phyloP scores from a whole-genome alignment of 1,140 invertebrate species.

The Nomia melanderi region DNA sequence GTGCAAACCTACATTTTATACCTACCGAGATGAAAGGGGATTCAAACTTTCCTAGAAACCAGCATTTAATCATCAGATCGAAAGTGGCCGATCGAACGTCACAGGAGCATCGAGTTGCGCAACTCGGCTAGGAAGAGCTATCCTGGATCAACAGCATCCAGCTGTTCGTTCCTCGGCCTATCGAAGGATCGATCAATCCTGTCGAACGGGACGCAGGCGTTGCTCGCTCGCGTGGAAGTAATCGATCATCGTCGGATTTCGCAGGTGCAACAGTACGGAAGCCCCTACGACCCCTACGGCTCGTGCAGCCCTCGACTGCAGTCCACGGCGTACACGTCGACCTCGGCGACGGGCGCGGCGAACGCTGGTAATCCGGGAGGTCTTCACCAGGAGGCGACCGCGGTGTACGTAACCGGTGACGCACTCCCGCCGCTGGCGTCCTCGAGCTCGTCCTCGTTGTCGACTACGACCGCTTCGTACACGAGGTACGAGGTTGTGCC shows the following conservation, averaged over 20 bases:
- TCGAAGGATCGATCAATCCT: too few species aligned
- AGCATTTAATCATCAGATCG: too few species aligned
- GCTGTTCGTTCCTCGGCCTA: too few species aligned
- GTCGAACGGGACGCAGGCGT: too few species aligned
- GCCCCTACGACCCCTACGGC: slow-evolving; percentile 81
- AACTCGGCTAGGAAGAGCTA: too few species aligned
- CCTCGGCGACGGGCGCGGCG: slow-evolving; percentile 73
- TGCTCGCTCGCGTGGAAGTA: too few species aligned
- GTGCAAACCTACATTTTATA: too few species aligned
- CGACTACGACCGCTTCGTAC: slow-evolving; percentile 76
- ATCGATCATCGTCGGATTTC: slow-evolving; percentile 9
- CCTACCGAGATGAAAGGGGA: too few species aligned
- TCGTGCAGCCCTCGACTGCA: slow-evolving; percentile 81
- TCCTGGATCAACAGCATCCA: too few species aligned
- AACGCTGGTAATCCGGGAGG: slow-evolving; percentile 75
- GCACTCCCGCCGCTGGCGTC: slow-evolving; percentile 77
- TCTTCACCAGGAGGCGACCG: slow-evolving; percentile 75
- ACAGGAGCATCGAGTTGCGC: too few species aligned
- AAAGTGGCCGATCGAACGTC: not conserved
- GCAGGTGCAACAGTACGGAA: slow-evolving; percentile 78
- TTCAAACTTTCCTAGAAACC: too few species aligned
- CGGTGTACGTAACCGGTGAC: slow-evolving; percentile 77
- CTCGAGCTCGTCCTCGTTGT: slow-evolving; percentile 76
- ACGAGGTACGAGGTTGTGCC: slow-evolving; percentile 80
- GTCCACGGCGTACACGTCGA: slow-evolving; percentile 79